These are phyloP conservation scores for Parambassis ranga DNA, from an alignment of 2,797 vertebrate species.

Conservation along the genomic window DNA sequence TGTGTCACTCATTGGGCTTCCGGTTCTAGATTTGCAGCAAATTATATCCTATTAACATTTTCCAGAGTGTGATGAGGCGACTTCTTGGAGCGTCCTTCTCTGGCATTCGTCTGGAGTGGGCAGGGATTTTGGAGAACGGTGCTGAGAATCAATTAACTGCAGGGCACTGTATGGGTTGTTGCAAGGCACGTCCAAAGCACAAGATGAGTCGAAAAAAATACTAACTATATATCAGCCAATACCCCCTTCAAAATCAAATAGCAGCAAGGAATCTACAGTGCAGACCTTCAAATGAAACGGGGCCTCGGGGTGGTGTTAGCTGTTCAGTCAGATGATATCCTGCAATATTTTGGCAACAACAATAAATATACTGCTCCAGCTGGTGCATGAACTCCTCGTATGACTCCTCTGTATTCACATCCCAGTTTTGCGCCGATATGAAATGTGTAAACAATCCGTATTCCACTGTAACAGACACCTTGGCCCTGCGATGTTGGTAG, in stretches of 20 bases:
- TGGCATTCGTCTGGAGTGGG: conserved; percentile 61
- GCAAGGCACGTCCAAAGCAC: conserved; percentile 45
- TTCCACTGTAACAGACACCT: conserved; percentile 39
- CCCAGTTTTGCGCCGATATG: conserved; percentile 38
- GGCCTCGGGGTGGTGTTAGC: conserved; percentile 57
- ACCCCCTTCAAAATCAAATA: conserved; percentile 20
- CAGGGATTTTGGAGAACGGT: conserved; percentile 34
- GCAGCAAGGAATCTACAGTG: conserved; percentile 41
- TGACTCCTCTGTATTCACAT: conserved; percentile 59
- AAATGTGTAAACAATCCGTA: conserved; percentile 55
- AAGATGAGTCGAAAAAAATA: conserved; percentile 9
- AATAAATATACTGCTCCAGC: conserved; percentile 57
- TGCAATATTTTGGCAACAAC: conserved; percentile 37
- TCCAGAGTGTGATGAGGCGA: conserved; percentile 73
- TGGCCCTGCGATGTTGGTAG: conserved; percentile 51
- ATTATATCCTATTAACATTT: conserved; percentile 93
- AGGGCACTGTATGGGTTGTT: conserved; percentile 5
- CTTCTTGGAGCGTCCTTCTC: conserved; percentile 61
- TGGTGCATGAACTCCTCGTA: conserved; percentile 48
- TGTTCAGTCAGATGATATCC: conserved; percentile 42
- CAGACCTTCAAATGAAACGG: conserved; percentile 38
- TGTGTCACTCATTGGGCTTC: conserved; percentile 99
- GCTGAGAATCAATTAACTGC: conserved; percentile 34
- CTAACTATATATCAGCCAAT: conserved; percentile 3
- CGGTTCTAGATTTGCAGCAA: conserved; percentile 85